Percentiles rank a stretch among this genome's conserved stretches.
Evolutionary conservation across 2,797 vertebrate genomes (phyloP).

Genomic region (Nyctalus aviator): DNA sequence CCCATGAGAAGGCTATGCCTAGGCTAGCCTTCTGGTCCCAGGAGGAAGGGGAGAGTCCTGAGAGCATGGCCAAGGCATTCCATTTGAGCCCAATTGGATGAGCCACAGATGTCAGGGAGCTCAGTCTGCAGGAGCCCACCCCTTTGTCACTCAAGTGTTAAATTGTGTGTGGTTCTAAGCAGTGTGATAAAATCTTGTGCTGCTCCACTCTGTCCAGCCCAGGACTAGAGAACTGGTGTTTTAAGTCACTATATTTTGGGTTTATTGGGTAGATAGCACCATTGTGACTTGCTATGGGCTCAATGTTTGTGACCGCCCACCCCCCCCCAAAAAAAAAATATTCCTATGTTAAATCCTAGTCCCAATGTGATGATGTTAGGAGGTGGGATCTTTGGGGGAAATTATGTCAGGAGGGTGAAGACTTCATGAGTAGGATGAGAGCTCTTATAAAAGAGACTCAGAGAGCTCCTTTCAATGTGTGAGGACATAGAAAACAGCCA

Average conservation of each 20-base stretch:
- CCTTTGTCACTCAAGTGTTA: not conserved
- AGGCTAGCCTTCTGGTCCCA: not conserved
- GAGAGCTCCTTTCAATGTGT: not conserved
- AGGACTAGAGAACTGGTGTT: not conserved
- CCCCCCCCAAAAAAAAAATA: not conserved
- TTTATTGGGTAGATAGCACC: not conserved
- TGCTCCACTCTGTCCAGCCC: not conserved
- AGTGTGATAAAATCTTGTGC: not conserved
- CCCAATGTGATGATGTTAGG: not conserved
- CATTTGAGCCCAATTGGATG: not conserved
- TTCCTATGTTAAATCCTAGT: not conserved
- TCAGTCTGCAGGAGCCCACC: not conserved
- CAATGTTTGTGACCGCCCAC: not conserved
- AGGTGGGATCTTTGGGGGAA: not conserved
- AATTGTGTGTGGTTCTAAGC: not conserved
- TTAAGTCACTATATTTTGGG: not conserved
- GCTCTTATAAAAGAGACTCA: not conserved
- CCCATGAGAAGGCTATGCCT: not conserved
- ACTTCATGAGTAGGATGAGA: not conserved
- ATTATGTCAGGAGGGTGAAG: not conserved
- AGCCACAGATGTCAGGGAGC: not conserved
- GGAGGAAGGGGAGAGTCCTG: not conserved
- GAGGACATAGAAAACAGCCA: not conserved
- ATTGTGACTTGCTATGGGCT: not conserved
- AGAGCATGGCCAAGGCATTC: not conserved